Evolutionary conservation across 1,140 invertebrate genomes (phyloP), one percentile per base, ranked within the genome.

Genomic region (Cecropterus lyciades): DNA sequence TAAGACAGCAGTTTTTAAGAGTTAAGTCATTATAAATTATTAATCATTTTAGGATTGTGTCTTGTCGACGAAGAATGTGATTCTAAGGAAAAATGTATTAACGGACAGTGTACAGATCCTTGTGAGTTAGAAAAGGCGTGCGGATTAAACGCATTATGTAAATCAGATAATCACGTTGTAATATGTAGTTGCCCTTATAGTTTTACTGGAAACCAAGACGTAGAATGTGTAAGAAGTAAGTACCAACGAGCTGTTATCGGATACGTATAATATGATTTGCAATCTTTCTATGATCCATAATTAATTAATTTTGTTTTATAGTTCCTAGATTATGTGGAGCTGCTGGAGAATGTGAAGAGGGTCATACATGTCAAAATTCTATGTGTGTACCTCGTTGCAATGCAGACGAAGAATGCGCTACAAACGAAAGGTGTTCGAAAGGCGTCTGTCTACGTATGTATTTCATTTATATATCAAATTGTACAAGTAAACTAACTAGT

Each of bases 61-160:
- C 93, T 96, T 73, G 93, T 95, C 24, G 95, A 98, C 77, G 94
- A 95, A 64, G 97, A 98, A 88, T 98, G 98, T 84, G 94, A 93
- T 53, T 84, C 95, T 7, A 93, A 93, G 2, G 97, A 98, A 83
- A 93, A 96, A 70, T 99, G 98, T 80, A 88, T 96, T 13, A 95
- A 95, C 76, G 96, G 96, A 0, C 96, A 97, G 87, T 98, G 98
- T 82, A 88, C 95, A 37, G 95, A 98, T 93, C 96, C 97, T n/a
- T 98, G 98, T 82, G 93, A 94, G 62, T 85, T 95, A 73, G 93
- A 94, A 71, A 94, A 94, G 65, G 93, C 96, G 0, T 98, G 98
- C 91, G 98, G 98, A n/a, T 93, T 98, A 65, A 98, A 98, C 89
- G 96, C 97, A n/a, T 82, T 96, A 53, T 98, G 97, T 80, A 92